These are phyloP conservation scores for Baronia brevicornis DNA, from an alignment of 2,888 invertebrate species.

Conservation along the genomic window DNA sequence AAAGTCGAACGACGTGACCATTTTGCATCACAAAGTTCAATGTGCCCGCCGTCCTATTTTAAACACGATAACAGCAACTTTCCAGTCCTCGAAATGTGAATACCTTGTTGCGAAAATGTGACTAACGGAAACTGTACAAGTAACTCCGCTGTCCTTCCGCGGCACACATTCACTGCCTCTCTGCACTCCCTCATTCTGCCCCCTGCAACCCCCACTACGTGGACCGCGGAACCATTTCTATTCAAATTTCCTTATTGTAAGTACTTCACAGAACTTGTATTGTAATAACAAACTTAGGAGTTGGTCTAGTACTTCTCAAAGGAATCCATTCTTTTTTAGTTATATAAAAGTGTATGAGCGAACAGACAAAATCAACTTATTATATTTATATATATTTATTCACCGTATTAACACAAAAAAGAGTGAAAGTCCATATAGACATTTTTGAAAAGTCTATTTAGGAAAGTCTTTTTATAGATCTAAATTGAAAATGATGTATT, in stretches of 20 bases:
- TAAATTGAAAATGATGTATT: too few relatives aligned
- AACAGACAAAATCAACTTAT: too few relatives aligned
- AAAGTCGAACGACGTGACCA: conserved; percentile 42
- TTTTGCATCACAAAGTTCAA: conserved; percentile 73
- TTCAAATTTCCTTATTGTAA: conserved; percentile 40
- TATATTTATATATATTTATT: too few relatives aligned
- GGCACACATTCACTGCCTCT: conserved; percentile 35
- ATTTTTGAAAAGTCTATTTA: too few relatives aligned
- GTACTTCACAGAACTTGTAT: conserved; percentile 3
- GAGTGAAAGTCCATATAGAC: too few relatives aligned
- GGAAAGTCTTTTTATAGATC: not conserved
- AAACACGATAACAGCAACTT: conserved; percentile 74
- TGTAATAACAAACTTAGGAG: conserved; percentile 10
- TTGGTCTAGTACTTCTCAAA: conserved; percentile 1
- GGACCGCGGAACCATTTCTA: conserved; percentile 34
- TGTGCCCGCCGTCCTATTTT: conserved; percentile 72
- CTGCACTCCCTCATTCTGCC: conserved; percentile 12
- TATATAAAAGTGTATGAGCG: too few relatives aligned
- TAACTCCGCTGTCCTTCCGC: conserved; percentile 61
- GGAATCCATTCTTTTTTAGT: too few relatives aligned
- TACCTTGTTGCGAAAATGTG: conserved; percentile 75
- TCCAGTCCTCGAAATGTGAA: conserved; percentile 74
- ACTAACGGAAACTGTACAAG: conserved; percentile 73
- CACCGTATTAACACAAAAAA: too few relatives aligned
- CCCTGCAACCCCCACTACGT: conserved; percentile 15